Percentiles rank a stretch among this genome's conserved stretches.
These are phyloP conservation scores for Solenopsis invicta DNA, from an alignment of 1,140 invertebrate species.

Conservation along the genomic window DNA sequence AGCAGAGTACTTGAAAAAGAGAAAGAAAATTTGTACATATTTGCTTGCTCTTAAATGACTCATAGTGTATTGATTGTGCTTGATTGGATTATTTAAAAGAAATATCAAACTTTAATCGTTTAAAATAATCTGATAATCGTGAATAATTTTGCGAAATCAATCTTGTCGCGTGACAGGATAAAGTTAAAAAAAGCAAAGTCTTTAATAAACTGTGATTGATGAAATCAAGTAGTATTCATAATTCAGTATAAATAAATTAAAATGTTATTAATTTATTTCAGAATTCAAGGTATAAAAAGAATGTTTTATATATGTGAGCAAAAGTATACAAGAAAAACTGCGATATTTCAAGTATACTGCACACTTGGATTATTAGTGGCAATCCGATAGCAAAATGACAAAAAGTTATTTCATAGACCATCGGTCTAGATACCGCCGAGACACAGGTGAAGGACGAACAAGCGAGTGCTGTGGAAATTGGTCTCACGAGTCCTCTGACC, in stretches of 20 bases:
- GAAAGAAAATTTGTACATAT: slow-evolving; percentile 1
- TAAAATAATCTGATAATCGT: neutral
- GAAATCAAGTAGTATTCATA: neutral
- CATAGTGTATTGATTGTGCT: neutral
- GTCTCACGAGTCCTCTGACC: slow-evolving; percentile 33
- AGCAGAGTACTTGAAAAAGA: neutral
- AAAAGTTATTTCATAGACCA: slow-evolving; percentile 53
- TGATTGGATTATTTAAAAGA: neutral
- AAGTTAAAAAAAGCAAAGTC: neutral
- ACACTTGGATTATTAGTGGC: neutral
- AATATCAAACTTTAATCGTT: neutral
- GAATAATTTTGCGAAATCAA: slow-evolving; percentile 1
- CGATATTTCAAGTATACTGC: neutral
- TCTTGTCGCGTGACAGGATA: neutral
- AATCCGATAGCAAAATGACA: slow-evolving; percentile 14
- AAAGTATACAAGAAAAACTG: neutral
- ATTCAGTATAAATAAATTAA: neutral
- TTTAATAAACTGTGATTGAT: neutral
- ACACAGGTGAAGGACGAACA: slow-evolving; percentile 43
- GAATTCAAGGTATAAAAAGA: neutral
- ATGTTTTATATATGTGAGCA: neutral
- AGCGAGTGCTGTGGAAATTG: slow-evolving; percentile 28
- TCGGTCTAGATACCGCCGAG: neutral
- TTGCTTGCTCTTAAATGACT: neutral
- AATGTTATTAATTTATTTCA: slow-evolving; percentile 14